A percentile compares a stretch with the other conserved stretches of the same genome.
Conservation (phyloP, 2,113 vertebrate genomes). For the Xerus inauris region DNA sequence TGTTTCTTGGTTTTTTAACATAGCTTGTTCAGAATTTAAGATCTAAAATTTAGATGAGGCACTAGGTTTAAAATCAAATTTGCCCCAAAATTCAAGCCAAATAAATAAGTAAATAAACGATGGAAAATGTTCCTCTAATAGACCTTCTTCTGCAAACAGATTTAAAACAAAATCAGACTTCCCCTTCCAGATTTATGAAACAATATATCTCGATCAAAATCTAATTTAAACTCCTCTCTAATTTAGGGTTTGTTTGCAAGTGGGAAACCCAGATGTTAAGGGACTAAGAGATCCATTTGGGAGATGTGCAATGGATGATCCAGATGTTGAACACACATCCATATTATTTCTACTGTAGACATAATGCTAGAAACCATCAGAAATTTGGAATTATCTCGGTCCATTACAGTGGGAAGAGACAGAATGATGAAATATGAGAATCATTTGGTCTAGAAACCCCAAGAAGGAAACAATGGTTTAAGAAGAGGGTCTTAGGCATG, state of each 20-base stretch:
- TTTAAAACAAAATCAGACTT: background rate
- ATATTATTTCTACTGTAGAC: background rate
- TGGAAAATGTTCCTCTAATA: background rate
- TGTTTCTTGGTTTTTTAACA: background rate
- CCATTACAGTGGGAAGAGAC: background rate
- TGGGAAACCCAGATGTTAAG: slow-evolving; percentile 53
- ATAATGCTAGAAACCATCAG: background rate
- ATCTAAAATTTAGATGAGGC: background rate
- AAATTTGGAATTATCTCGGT: background rate
- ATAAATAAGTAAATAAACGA: background rate
- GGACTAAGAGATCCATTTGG: background rate
- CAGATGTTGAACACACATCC: background rate
- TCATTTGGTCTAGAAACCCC: background rate
- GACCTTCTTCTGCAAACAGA: background rate
- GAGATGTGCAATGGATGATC: background rate
- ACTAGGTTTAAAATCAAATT: slow-evolving; percentile 23
- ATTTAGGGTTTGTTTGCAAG: slow-evolving; percentile 57
- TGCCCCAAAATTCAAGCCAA: slow-evolving; percentile 12
- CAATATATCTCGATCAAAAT: slow-evolving; percentile 45
- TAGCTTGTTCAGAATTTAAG: background rate
- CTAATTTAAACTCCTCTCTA: slow-evolving; percentile 29
- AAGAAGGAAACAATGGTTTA: background rate
- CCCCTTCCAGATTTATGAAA: background rate
- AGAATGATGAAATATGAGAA: background rate
- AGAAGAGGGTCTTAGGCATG: background rate